Conservation (phyloP, 2,113 vertebrate genomes). For the Lampris megalopsis region DNA sequence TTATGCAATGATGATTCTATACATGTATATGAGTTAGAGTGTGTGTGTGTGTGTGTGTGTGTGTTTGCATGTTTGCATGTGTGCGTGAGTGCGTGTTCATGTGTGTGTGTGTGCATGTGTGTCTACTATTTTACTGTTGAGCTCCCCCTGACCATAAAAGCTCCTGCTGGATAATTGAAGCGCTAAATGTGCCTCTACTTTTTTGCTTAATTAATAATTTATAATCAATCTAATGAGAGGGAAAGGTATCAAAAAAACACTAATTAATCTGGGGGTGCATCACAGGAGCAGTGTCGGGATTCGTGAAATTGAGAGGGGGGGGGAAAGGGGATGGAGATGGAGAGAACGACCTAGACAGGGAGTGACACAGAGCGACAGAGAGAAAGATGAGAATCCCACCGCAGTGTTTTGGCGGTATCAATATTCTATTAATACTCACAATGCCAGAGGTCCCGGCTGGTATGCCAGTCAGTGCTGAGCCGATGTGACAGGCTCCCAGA, state of each 20-base stretch:
- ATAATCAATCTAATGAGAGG: conserved; percentile 93
- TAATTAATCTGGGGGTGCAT: conserved; percentile 89
- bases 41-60: conserved; percentile 4
- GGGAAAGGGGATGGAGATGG: neutral
- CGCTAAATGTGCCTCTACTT: conserved; percentile 92
- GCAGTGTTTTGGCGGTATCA: conserved; percentile 89
- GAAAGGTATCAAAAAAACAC: conserved; percentile 88
- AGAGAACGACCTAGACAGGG: conserved; percentile 17
- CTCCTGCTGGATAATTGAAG: conserved; percentile 91
- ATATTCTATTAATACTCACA: conserved; percentile 94
- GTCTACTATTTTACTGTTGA: conserved; percentile 81
- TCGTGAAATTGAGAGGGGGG: conserved; percentile 81
- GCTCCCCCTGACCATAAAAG: conserved; percentile 88
- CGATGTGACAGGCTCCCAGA: conserved; percentile 86
- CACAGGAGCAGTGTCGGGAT: conserved; percentile 85
- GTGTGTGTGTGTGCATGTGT: conserved; percentile 1
- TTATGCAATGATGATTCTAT: conserved; percentile 15
- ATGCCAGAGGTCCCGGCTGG: conserved; percentile 88
- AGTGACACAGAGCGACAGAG: neutral
- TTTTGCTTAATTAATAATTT: conserved; percentile 94
- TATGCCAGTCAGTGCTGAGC: conserved; percentile 84
- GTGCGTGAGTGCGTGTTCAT: neutral
- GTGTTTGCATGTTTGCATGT: neutral
- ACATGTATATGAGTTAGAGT: neutral
- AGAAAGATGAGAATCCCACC: conserved; percentile 61